A percentile compares a stretch with the other conserved stretches of the same genome.
Conservation (phyloP, 2,797 vertebrate genomes). For the Pogoniulus pusillus region DNA sequence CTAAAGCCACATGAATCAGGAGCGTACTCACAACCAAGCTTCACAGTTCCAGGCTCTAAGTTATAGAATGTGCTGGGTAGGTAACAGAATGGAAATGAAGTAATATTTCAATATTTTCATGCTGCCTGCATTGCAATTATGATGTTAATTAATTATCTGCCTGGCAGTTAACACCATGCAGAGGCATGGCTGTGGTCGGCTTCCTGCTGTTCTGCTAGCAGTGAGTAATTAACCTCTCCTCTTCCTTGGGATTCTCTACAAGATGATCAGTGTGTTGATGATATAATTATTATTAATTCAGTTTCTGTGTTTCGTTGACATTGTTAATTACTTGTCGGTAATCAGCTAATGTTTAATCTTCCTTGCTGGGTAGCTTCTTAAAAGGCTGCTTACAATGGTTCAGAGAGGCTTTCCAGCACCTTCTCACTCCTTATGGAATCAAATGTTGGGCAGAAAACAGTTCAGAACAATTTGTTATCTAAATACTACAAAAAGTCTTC, state of each 20-base stretch:
- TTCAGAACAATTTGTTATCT: conserved; percentile 80
- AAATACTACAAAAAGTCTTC: conserved; percentile 59
- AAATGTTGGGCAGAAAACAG: conserved; percentile 56
- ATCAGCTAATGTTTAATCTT: conserved; percentile 89
- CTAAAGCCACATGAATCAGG: background rate
- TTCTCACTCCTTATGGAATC: conserved; percentile 51
- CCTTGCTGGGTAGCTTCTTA: conserved; percentile 77
- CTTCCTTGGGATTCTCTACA: conserved; percentile 82
- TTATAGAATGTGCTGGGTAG: conserved; percentile 42
- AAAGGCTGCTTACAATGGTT: conserved; percentile 67
- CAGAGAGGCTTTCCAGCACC: conserved; percentile 41
- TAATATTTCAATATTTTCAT: conserved; percentile 80
- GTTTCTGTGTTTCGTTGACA: conserved; percentile 83
- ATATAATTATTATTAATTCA: conserved; percentile 90
- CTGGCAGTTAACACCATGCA: conserved; percentile 78
- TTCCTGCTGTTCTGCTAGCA: conserved; percentile 79
- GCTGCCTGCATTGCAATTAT: conserved; percentile 77
- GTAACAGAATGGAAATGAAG: conserved; percentile 71
- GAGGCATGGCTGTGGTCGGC: conserved; percentile 75
- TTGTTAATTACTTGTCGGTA: conserved; percentile 91
- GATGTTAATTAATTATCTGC: conserved; percentile 83
- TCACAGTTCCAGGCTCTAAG: conserved; percentile 19
- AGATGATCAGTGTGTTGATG: conserved; percentile 82
- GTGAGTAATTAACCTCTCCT: conserved; percentile 90
- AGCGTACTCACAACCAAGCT: background rate